Base-by-base conservation (phyloP, 2,113 vertebrate genomes). In the Amblyornis subalaris region DNA sequence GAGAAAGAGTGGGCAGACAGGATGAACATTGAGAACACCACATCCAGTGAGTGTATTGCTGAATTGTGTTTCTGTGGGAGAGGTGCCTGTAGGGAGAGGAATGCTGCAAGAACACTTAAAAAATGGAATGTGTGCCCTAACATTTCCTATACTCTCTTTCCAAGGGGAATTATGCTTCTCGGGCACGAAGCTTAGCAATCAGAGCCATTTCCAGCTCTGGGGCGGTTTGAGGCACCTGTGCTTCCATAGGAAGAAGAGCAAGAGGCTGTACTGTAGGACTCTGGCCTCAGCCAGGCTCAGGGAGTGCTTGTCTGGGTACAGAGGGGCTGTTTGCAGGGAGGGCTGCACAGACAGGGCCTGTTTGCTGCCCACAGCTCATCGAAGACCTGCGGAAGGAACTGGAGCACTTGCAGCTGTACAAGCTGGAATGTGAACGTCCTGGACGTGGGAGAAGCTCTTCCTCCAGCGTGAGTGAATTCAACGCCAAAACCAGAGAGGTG, bases 331-430 rank as follows among this genome's bases (percentile, higher is more conserved):
- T 47, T 29, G 54, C 8, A 8, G 44, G 58, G 67, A 50, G 48
- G 61, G 57, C 69, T 88, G 54, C 62, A 77, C 54, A 69, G 7
- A 50, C 60, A 22, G 20, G 47, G 48, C 26, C 71, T 85, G 12
- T 62, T 83, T 96, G 60, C 36, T 77, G 47, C 89, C 95, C 92
- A 4, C 96, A 99, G 99, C 98, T 99, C 84, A 99, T 99, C 7
- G 99, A 99, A 79, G 99, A 99, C 94, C 88, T 99, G 86, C 97
- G 99, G 47, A 98, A 98, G 95, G 99, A 99, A 51, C 97, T 99
- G 94, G 99, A 99, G 91, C 98, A 99, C 93, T 89, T 99, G 93
- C 99, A 99, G 97, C 95, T 99, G 50, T 99, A 98, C 95, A 99
- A 99, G 89, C 97, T 99, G 97, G 99, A 99, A 79, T 97, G 98